phyloP scores from a whole-genome alignment of 2,113 vertebrate genomes.

The Motacilla alba region DNA sequence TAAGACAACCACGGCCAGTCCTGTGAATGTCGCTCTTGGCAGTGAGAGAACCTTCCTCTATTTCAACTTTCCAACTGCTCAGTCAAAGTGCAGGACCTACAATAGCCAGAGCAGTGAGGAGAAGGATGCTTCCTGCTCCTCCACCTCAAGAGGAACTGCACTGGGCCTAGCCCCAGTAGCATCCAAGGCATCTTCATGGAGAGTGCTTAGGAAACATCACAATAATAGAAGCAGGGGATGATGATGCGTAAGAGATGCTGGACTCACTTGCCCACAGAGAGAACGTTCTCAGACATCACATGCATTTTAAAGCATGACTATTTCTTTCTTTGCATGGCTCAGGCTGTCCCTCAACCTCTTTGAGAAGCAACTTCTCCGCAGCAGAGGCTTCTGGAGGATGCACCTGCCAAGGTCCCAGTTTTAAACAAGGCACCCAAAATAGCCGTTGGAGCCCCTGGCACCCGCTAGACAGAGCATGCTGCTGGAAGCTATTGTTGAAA shows the following conservation, averaged over 20 bases:
- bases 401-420: neutral
- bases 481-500: slow-evolving; percentile 16
- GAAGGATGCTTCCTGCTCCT: neutral
- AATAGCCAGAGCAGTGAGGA: neutral
- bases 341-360: neutral
- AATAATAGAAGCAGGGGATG: neutral
- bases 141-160: neutral
- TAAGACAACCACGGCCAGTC: fast-evolving
- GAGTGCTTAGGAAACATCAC: fast-evolving
- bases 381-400: neutral
- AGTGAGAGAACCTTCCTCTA: neutral
- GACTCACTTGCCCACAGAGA: neutral
- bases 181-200: neutral
- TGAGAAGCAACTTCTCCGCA: neutral
- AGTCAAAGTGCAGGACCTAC: neutral
- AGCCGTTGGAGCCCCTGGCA: fast-evolving
- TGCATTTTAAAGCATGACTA: neutral
- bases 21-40: neutral
- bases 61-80: neutral
- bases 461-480: neutral
- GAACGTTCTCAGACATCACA: neutral
- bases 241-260: neutral
- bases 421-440: neutral
- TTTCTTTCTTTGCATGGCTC: neutral
- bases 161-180: neutral